These are phyloP conservation scores for Apostichopus japonicus DNA, from an alignment of 35 echinoderm and acorn worm genomes.

Conservation along the genomic window DNA sequence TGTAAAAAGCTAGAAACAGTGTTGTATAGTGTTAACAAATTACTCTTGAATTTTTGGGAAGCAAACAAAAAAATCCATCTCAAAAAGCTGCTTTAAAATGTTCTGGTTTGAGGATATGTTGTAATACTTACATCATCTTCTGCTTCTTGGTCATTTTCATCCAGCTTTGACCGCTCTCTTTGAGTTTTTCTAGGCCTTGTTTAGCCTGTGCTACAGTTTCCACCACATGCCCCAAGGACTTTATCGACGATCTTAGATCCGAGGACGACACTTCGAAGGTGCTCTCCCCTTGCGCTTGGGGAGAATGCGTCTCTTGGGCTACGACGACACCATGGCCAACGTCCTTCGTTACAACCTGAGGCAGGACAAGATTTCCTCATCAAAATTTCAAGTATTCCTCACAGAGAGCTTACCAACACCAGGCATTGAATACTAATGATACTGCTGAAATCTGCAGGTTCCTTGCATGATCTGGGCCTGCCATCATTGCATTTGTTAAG, in stretches of 20 bases:
- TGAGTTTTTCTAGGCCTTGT: neutral
- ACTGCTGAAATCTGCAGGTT: too few species aligned
- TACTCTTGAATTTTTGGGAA: too few species aligned
- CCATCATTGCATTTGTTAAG: too few species aligned
- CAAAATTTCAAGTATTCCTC: too few species aligned
- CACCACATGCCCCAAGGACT: neutral
- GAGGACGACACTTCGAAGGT: neutral
- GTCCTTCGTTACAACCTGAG: conserved; percentile 15
- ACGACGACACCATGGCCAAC: neutral
- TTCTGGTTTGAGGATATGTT: neutral
- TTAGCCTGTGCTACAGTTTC: neutral
- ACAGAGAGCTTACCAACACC: too few species aligned
- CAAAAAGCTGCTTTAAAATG: too few species aligned
- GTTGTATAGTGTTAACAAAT: too few species aligned
- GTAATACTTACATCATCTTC: neutral
- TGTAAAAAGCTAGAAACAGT: too few species aligned
- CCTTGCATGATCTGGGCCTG: too few species aligned
- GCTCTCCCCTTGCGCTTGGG: neutral
- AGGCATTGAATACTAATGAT: too few species aligned
- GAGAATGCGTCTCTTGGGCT: conserved; percentile 11
- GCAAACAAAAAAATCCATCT: too few species aligned
- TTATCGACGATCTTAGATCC: neutral
- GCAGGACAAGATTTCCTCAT: neutral
- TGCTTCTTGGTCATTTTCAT: conserved; percentile 20
- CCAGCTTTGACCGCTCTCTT: neutral